Conservation (phyloP, 2,797 vertebrate species). For the Leucoraja ocellata region DNA sequence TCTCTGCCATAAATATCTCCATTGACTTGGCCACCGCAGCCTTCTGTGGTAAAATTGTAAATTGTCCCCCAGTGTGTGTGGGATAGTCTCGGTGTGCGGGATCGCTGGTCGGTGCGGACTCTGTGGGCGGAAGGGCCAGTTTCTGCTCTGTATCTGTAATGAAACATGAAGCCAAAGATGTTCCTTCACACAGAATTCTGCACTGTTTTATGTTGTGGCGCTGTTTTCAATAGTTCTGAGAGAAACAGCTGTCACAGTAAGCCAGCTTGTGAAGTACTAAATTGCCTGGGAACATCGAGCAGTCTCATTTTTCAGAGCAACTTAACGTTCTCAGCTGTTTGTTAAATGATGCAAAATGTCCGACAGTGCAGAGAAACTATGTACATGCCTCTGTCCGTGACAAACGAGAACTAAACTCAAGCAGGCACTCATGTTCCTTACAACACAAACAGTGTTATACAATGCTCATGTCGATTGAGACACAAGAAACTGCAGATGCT, state of each 20-base stretch:
- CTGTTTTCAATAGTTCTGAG: not conserved
- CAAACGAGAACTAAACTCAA: not conserved
- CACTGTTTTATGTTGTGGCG: not conserved
- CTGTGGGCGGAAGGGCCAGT: too few relatives aligned
- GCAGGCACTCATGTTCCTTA: not conserved
- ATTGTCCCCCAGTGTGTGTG: too few relatives aligned
- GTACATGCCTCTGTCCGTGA: not conserved
- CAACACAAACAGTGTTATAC: not conserved
- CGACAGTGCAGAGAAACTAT: not conserved
- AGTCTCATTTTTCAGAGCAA: not conserved
- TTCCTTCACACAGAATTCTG: not conserved
- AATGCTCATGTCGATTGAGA: not conserved
- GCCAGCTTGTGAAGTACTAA: not conserved
- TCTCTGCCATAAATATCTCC: too few relatives aligned
- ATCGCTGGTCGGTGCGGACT: too few relatives aligned
- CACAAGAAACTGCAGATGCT: too few relatives aligned
- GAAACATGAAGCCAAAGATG: not conserved
- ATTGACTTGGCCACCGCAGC: too few relatives aligned
- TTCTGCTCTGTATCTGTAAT: too few relatives aligned
- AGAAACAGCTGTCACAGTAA: not conserved
- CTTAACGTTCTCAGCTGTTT: not conserved
- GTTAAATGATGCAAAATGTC: not conserved
- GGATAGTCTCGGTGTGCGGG: too few relatives aligned
- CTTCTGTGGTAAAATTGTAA: too few relatives aligned
- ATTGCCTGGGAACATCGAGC: conserved; percentile 2